Evolutionary conservation across 2,888 invertebrate genomes (phyloP), one percentile per base, ranked within the genome.

Genomic region (Diloba caeruleocephala): DNA sequence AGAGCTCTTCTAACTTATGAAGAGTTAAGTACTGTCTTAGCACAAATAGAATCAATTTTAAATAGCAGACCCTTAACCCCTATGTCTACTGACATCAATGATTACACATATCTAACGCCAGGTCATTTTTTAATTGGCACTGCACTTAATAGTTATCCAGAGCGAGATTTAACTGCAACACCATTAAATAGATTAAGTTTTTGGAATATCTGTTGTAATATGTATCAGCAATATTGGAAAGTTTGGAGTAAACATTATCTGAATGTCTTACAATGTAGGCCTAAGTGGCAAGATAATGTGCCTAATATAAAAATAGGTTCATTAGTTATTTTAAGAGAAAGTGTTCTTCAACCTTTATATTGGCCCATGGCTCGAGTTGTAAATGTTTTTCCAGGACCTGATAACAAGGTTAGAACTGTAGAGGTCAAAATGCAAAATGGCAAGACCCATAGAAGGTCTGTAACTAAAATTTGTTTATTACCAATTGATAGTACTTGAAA

Each of bases 191-290:
- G 25, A 7, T 21, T 25, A 9, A 38, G 25, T n/a, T 38, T 38
- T 38, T 38, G 10, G 37, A 12, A 26, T 13, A 6, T 25, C 1
- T 25, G 23, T 25, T 13, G 6, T 25, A 9, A 7, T n/a, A 7
- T 38, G 7, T 25, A 38, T 8, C 25, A 25, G n/a, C n/a, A 21
- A 3, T 37, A 25, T 14, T 37, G 37, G 25, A 38, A 38, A 15
- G n/a, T 7, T 13, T 37, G n/a, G 36, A 9, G n/a, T 14, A 2
- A 37, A 25, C 8, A 38, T n/a, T 15, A 38, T 15, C n/a, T 15
- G 3, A 37, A 13, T 8, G 3, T 14, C n/a, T 37, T 37, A 14
- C 37, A 25, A 25, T 25, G 21, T 14, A 37, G 37, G 14, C 36
- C 37, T n/a, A 37, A 36, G 21, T 37, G 37, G 37, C 13, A 1